A percentile compares a stretch with the other conserved stretches of the same genome.
Conservation (phyloP, 1,140 invertebrate genomes). For the Eciton burchellii region DNA sequence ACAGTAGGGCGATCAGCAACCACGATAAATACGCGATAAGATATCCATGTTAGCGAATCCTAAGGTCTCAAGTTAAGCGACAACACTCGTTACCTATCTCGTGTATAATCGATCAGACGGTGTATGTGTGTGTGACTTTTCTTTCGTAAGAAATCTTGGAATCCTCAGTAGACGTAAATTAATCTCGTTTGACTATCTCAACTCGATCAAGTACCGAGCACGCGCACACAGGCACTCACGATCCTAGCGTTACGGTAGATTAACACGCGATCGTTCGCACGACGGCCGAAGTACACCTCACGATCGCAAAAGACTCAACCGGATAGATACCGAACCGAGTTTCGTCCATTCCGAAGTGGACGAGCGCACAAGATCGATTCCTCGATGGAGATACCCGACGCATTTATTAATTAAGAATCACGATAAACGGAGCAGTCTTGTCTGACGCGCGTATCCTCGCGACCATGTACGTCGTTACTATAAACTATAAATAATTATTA, state of each 20-base stretch:
- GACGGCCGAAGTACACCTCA: background rate
- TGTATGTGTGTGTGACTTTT: background rate
- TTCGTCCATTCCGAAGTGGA: conserved; percentile 39
- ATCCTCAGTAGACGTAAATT: conserved; percentile 29
- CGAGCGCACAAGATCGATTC: background rate
- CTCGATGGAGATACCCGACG: background rate
- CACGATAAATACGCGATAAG: background rate
- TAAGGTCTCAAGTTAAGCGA: conserved; percentile 33
- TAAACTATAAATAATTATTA: too few species aligned
- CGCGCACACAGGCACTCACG: background rate
- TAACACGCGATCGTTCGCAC: background rate
- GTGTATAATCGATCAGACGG: background rate
- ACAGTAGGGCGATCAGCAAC: background rate
- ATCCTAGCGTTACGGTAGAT: background rate
- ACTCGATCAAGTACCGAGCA: conserved; percentile 3
- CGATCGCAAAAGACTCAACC: conserved; percentile 17
- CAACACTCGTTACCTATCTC: conserved; percentile 8
- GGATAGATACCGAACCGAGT: conserved; percentile 15
- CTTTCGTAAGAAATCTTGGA: background rate
- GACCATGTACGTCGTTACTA: background rate
- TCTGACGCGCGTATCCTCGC: background rate
- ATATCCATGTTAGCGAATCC: background rate
- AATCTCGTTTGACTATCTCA: background rate
- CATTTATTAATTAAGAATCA: background rate
- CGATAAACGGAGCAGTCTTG: conserved; percentile 18